Percentiles rank a stretch among this genome's conserved stretches.
These are phyloP conservation scores for Drosophila hamatofila DNA, from an alignment of 2,888 invertebrate genomes.

Conservation along the genomic window DNA sequence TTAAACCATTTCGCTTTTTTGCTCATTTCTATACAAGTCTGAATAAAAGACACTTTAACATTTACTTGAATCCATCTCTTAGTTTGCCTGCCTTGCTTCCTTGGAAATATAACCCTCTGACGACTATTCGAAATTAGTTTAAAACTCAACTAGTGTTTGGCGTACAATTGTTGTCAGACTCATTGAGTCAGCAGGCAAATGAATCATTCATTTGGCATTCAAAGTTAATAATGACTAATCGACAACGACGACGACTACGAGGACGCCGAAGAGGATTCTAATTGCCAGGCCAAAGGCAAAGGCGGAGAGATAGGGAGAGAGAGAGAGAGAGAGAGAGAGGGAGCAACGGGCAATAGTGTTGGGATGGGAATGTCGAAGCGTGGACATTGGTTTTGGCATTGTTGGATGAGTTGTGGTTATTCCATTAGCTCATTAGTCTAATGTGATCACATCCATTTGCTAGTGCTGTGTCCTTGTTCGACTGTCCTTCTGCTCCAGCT, in stretches of 20 bases:
- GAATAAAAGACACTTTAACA: no score
- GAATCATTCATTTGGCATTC: conserved; percentile 59
- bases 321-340: no score
- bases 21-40: background rate
- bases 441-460: conserved; percentile 53
- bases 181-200: conserved; percentile 35
- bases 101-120: background rate
- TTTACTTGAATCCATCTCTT: no score
- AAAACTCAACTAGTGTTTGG: conserved; percentile 7
- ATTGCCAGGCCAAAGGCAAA: conserved; percentile 23
- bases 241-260: conserved; percentile 24
- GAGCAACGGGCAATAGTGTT: background rate
- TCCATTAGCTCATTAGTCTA: conserved; percentile 71
- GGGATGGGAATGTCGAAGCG: background rate
- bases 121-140: conserved; percentile 18
- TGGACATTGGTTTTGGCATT: conserved; percentile 13
- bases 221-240: conserved; percentile 51
- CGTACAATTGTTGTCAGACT: background rate
- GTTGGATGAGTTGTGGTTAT: conserved; percentile 30
- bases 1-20: no score
- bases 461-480: conserved; percentile 37
- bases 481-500: conserved; percentile 4
- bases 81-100: background rate
- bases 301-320: background rate
- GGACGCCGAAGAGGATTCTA: conserved; percentile 18